Evolutionary conservation across 2,113 vertebrate species (phyloP).

Genomic region (Aspiorhynchus laticeps): DNA sequence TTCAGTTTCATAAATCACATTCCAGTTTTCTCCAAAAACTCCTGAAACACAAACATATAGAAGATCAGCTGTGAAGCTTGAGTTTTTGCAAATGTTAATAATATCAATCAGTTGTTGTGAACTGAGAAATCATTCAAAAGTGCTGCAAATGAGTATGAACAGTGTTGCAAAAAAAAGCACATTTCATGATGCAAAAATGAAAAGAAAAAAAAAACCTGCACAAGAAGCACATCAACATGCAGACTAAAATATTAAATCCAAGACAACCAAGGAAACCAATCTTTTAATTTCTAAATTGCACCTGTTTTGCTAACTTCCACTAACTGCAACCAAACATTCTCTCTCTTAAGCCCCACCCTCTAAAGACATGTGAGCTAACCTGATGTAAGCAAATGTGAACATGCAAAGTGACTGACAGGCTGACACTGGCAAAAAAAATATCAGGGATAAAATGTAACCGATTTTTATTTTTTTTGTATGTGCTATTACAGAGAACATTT

Average conservation of each 20-base stretch:
- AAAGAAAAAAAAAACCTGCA: neutral
- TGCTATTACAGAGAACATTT: neutral
- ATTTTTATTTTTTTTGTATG: neutral
- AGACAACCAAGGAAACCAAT: neutral
- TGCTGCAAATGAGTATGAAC: neutral
- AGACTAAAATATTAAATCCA: neutral
- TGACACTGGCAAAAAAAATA: neutral
- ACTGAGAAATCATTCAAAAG: neutral
- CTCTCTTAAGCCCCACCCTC: neutral
- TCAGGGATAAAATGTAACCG: too few relatives aligned
- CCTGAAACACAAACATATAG: constrained; percentile 3
- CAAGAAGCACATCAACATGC: neutral
- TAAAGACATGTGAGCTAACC: neutral
- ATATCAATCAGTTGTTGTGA: neutral
- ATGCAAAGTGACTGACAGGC: neutral
- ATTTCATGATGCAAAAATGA: neutral
- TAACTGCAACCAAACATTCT: neutral
- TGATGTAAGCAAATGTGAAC: neutral
- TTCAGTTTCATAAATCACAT: neutral
- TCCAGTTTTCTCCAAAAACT: neutral
- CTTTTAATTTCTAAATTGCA: neutral
- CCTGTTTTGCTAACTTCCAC: neutral
- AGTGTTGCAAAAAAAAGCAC: neutral
- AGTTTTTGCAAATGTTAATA: neutral
- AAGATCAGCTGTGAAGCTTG: neutral